These are phyloP conservation scores for Marmota flaviventris DNA, from an alignment of 2,113 vertebrate species.

Conservation along the genomic window DNA sequence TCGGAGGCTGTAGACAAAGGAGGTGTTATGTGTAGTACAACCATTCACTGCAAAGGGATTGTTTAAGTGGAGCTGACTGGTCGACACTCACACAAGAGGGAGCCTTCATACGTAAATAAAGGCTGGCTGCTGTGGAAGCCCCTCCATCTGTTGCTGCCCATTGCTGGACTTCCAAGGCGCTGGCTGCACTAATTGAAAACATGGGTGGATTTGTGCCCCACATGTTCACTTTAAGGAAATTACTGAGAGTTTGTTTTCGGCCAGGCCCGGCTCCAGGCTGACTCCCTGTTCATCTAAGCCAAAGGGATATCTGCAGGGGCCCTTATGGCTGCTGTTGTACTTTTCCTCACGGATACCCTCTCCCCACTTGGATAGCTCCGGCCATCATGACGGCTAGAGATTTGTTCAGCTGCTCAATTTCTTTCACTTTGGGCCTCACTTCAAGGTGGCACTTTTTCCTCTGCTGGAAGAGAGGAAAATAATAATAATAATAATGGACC, in stretches of 20 bases:
- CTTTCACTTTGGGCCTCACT: background rate
- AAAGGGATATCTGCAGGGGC: background rate
- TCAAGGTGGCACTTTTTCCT: background rate
- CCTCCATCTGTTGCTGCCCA: slow-evolving; percentile 78
- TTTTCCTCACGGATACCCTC: background rate
- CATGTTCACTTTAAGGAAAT: slow-evolving; percentile 66
- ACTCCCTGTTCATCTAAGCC: background rate
- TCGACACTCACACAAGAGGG: slow-evolving; percentile 77
- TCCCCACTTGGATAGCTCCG: background rate
- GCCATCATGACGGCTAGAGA: background rate
- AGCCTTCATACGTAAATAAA: slow-evolving; percentile 81
- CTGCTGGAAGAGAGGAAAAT: background rate
- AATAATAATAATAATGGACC: too few relatives aligned
- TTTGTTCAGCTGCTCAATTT: slow-evolving; percentile 45
- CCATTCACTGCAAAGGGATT: slow-evolving; percentile 83
- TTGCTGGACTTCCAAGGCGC: slow-evolving; percentile 39
- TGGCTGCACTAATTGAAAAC: slow-evolving; percentile 72
- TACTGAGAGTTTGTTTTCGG: slow-evolving; percentile 20
- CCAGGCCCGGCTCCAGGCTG: background rate
- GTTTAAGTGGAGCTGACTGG: slow-evolving; percentile 80
- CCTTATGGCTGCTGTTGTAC: background rate
- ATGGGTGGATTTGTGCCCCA: slow-evolving; percentile 61
- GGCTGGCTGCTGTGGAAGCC: slow-evolving; percentile 65
- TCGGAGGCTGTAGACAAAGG: slow-evolving; percentile 71
- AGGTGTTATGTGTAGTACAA: slow-evolving; percentile 81